phyloP scores from a whole-genome alignment of 2,113 vertebrate genomes.

The Cervus canadensis region DNA sequence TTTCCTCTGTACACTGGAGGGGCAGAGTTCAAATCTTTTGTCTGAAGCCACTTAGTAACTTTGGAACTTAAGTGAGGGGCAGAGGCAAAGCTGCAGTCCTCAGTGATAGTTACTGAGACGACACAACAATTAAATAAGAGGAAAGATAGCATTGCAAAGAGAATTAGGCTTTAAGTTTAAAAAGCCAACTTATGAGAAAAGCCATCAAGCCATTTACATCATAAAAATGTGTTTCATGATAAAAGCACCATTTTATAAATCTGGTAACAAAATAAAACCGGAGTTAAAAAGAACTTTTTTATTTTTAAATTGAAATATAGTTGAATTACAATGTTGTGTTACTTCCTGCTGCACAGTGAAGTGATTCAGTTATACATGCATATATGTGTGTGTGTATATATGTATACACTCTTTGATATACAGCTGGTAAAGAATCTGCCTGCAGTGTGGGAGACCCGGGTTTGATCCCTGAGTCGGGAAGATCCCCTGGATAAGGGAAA shows the following conservation, averaged over 20 bases:
- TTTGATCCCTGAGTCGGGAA: neutral
- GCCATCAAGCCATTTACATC: neutral
- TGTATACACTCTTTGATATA: neutral
- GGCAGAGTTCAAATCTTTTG: neutral
- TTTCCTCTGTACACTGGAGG: neutral
- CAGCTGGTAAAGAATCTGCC: neutral
- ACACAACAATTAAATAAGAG: neutral
- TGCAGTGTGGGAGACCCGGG: neutral
- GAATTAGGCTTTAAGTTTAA: neutral
- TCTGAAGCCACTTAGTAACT: neutral
- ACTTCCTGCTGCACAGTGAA: neutral
- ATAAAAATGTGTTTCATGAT: neutral
- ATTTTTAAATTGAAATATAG: neutral
- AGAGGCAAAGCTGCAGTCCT: neutral
- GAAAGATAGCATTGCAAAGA: neutral
- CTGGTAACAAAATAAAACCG: neutral
- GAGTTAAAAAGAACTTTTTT: neutral
- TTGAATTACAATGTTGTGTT: neutral
- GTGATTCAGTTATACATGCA: neutral
- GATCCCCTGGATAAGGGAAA: neutral
- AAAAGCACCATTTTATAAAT: neutral
- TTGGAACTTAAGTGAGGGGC: neutral
- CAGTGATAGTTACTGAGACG: neutral
- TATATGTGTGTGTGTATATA: neutral
- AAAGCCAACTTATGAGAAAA: neutral